These are phyloP conservation scores for Trachythela sp. DNA, from an alignment of 64 coral and sea anemone genomes.

Conservation along the genomic window DNA sequence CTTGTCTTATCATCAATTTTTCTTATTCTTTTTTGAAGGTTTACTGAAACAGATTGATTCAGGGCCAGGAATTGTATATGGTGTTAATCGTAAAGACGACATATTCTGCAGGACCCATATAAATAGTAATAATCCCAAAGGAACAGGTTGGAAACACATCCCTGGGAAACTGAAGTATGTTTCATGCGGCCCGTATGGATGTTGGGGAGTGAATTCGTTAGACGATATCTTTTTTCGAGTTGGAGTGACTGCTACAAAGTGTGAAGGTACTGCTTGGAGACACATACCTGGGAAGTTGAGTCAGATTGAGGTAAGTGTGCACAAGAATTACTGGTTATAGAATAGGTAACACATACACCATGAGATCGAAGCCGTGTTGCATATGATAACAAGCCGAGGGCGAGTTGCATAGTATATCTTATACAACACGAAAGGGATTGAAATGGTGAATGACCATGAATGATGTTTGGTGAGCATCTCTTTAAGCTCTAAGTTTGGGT, in stretches of 20 bases:
- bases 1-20: no score
- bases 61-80: constrained; percentile 19
- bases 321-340: no score
- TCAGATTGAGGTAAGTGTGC: neutral
- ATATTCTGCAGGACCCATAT: constrained; percentile 26
- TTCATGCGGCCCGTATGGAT: constrained; percentile 24
- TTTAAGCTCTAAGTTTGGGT: no score
- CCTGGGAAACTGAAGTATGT: neutral
- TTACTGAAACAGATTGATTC: constrained; percentile 14
- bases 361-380: no score
- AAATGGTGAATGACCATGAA: no score
- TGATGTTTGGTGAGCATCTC: no score
- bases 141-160: neutral
- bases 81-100: neutral
- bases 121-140: neutral
- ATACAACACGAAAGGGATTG: no score
- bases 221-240: neutral
- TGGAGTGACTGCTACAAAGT: neutral
- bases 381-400: no score
- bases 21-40: neutral
- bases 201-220: constrained; percentile 17
- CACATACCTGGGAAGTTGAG: neutral
- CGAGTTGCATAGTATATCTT: no score
- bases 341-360: neutral
- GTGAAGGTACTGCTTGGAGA: neutral